A percentile compares a stretch with the other conserved stretches of the same genome.
phyloP scores from a whole-genome alignment of 2,113 vertebrate genomes.

The Leptodactylus fuscus region DNA sequence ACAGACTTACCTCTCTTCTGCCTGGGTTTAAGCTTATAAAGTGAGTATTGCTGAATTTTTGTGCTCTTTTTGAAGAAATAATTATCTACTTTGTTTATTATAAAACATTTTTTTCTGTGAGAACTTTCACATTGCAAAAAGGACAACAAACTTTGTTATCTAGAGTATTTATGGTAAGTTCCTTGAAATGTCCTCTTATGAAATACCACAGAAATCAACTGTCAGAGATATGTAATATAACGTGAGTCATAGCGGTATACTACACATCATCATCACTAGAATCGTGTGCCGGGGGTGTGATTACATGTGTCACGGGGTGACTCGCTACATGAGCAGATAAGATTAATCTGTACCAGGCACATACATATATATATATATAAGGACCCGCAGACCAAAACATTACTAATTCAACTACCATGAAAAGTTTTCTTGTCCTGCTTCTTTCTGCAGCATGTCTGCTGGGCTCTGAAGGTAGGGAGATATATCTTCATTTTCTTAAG shows the following conservation, averaged over 20 bases:
- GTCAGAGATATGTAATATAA: not conserved
- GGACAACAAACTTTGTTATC: not conserved
- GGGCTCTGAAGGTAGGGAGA: not conserved
- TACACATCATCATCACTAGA: not conserved
- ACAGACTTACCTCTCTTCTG: too few species aligned
- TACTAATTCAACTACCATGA: not conserved
- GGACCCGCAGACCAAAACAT: not conserved
- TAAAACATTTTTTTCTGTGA: not conserved
- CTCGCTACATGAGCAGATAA: not conserved
- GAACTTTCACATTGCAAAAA: not conserved
- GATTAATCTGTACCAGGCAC: not conserved
- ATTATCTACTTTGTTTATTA: too few species aligned
- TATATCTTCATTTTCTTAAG: not conserved
- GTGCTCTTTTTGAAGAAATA: too few species aligned
- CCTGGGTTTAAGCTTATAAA: too few species aligned
- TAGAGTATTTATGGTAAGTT: not conserved
- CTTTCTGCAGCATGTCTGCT: constrained; percentile 8
- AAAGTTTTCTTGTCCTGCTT: not conserved
- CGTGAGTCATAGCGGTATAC: not conserved
- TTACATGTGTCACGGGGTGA: not conserved
- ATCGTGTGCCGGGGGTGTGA: not conserved
- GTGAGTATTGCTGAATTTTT: too few species aligned
- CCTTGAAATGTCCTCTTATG: not conserved
- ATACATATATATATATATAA: constrained; percentile 12
- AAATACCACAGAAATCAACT: not conserved